Percentiles rank a stretch among this genome's conserved stretches.
phyloP scores from a whole-genome alignment of 1,140 invertebrate genomes.

The Olivierus martensii region DNA sequence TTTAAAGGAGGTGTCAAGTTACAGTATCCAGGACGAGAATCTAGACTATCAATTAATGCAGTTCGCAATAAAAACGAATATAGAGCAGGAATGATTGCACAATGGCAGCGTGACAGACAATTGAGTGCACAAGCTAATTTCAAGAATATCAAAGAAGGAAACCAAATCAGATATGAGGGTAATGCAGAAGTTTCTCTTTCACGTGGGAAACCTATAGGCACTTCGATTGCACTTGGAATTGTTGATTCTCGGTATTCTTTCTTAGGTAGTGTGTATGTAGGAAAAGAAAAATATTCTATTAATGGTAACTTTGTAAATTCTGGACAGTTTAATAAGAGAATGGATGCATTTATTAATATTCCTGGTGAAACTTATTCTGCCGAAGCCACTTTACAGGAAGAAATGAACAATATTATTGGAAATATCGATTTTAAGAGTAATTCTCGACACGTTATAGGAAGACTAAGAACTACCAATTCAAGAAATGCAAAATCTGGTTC shows the following conservation, averaged over 20 bases:
- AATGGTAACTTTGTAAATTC: too few species aligned
- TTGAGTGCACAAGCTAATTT: background rate
- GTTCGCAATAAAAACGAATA: slow-evolving; percentile 7
- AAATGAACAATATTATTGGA: slow-evolving; percentile 1
- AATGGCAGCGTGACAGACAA: slow-evolving; percentile 9
- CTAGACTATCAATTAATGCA: background rate
- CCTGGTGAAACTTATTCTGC: slow-evolving; percentile 4
- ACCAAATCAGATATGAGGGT: slow-evolving; percentile 4
- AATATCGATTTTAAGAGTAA: slow-evolving; percentile 6
- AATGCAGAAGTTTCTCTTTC: slow-evolving; percentile 3
- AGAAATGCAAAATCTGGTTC: slow-evolving; percentile 1
- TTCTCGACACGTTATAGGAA: background rate
- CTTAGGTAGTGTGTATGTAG: too few species aligned
- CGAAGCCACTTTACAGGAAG: background rate
- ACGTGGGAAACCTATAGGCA: background rate
- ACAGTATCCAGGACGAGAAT: slow-evolving; percentile 6
- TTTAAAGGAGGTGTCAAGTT: slow-evolving; percentile 3
- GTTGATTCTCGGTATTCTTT: too few species aligned
- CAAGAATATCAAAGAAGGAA: slow-evolving; percentile 5
- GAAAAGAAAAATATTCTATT: too few species aligned
- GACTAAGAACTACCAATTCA: slow-evolving; percentile 1
- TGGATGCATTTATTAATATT: background rate
- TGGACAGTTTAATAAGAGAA: too few species aligned
- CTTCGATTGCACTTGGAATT: background rate
- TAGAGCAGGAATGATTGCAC: background rate